These are phyloP conservation scores for Reinhardtius hippoglossoides DNA, from an alignment of 2,113 vertebrate genomes.

Conservation along the genomic window DNA sequence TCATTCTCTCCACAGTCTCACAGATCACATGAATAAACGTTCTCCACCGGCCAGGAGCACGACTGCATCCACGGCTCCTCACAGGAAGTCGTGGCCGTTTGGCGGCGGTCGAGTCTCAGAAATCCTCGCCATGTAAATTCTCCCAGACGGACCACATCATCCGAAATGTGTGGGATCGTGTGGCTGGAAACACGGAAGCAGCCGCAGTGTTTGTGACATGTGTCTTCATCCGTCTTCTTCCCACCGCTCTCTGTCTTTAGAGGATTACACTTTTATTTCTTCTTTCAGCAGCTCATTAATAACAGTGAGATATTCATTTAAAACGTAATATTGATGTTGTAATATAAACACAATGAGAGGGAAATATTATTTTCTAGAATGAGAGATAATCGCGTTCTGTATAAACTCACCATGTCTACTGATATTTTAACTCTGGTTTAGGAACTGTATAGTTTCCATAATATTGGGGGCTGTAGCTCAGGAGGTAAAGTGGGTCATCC, in stretches of 20 bases:
- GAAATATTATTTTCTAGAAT: too few species aligned
- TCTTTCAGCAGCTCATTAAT: background rate
- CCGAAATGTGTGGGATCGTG: background rate
- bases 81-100: background rate
- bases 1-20: conserved; percentile 58
- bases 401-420: too few species aligned
- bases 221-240: background rate
- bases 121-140: background rate
- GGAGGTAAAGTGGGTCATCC: too few species aligned
- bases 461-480: too few species aligned
- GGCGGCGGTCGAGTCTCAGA: background rate
- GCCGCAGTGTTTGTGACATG: background rate
- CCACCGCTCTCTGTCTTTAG: background rate
- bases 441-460: too few species aligned
- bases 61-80: background rate
- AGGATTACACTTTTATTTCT: background rate
- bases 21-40: conserved; percentile 32
- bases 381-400: too few species aligned
- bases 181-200: background rate
- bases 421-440: too few species aligned
- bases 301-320: too few species aligned
- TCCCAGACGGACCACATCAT: conserved; percentile 1
- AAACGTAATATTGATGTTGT: too few species aligned
- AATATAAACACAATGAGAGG: too few species aligned
- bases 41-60: conserved; percentile 40